Conservation (phyloP, 2,888 invertebrate genomes). For the Nebria brevicollis region DNA sequence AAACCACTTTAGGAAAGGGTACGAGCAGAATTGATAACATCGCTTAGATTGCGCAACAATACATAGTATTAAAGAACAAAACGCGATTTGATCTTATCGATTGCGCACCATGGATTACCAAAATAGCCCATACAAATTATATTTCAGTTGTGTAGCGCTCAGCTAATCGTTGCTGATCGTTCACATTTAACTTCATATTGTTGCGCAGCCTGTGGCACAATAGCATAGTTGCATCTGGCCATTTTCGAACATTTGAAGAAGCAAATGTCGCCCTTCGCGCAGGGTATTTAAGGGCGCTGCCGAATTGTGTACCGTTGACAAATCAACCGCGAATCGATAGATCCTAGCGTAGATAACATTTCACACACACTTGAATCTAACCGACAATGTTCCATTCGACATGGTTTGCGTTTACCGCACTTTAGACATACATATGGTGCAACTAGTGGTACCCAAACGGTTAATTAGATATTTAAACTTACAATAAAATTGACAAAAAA, state of each 20-base stretch:
- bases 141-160: conserved; percentile 15
- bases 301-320: conserved; percentile 51
- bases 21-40: neutral
- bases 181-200: conserved; percentile 36
- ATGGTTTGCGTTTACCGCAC: conserved; percentile 28
- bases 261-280: conserved; percentile 5
- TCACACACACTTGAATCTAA: conserved; percentile 59
- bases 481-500: neutral
- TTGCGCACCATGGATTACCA: conserved; percentile 27
- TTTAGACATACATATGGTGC: neutral
- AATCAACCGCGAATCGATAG: conserved; percentile 60
- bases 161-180: conserved; percentile 27
- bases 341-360: conserved; percentile 58
- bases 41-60: conserved; percentile 2
- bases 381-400: conserved; percentile 47
- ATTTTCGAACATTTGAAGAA: neutral
- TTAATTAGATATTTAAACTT: neutral
- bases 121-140: conserved; percentile 41
- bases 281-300: neutral
- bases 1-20: neutral
- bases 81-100: conserved; percentile 37
- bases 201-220: conserved; percentile 27
- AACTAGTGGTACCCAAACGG: conserved; percentile 24
- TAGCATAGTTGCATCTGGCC: conserved; percentile 26
- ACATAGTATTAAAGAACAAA: conserved; percentile 45